These are phyloP conservation scores for Amiota mariae DNA, from an alignment of 2,888 invertebrate species.

Conservation along the genomic window DNA sequence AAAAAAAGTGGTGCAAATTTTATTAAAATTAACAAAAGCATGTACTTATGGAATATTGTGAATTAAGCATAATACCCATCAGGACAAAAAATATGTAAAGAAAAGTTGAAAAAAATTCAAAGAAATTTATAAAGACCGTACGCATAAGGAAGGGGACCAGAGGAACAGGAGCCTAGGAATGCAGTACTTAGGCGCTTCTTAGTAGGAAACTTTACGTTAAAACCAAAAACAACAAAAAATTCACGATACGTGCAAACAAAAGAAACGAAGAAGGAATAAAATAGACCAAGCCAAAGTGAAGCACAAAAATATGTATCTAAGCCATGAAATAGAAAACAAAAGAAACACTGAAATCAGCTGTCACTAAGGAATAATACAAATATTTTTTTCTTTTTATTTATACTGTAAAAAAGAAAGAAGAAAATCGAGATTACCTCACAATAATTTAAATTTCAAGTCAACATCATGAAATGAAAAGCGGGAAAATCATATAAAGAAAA, in stretches of 20 bases:
- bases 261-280: not conserved
- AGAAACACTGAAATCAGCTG: slow-evolving; percentile 56
- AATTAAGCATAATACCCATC: too few relatives aligned
- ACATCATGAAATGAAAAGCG: too few relatives aligned
- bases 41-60: not conserved
- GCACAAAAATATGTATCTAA: slow-evolving; percentile 11
- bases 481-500: too few relatives aligned
- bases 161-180: not conserved
- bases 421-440: too few relatives aligned
- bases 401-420: slow-evolving; percentile 17
- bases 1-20: slow-evolving; percentile 3
- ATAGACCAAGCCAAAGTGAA: not conserved
- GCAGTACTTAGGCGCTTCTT: not conserved
- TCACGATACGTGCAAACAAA: not conserved
- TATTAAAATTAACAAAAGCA: slow-evolving; percentile 21
- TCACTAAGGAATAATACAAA: slow-evolving; percentile 61
- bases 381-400: slow-evolving; percentile 56
- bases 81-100: not conserved
- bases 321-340: slow-evolving; percentile 29
- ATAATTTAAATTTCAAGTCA: too few relatives aligned
- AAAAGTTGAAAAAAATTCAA: not conserved
- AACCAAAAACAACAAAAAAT: not conserved
- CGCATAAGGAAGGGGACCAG: not conserved
- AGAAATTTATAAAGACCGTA: not conserved
- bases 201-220: not conserved